Conservation (phyloP, 2,888 invertebrate species). For the Steinernema scapterisci region DNA sequence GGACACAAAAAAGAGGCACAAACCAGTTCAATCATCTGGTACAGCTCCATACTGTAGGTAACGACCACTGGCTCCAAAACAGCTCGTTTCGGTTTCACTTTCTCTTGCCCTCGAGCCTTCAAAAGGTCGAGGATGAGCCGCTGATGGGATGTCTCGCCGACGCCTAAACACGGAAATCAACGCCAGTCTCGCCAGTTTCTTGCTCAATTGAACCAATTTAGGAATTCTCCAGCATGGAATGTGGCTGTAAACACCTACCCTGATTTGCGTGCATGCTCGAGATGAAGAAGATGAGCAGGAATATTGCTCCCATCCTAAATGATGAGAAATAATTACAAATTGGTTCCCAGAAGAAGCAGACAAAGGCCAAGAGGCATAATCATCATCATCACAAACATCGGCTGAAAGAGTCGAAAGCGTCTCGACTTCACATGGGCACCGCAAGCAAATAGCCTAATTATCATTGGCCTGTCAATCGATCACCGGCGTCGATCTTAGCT, state of each 20-base stretch:
- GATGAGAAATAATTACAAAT: too few relatives aligned
- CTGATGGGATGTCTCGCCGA: conserved; percentile 6
- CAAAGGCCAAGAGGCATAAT: background rate
- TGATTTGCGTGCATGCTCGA: background rate
- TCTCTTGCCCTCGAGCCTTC: conserved; percentile 35
- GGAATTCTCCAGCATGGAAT: too few relatives aligned
- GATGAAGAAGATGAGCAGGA: conserved; percentile 10
- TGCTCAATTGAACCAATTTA: too few relatives aligned
- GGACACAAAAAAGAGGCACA: background rate
- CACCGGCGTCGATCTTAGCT: background rate
- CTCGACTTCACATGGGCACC: background rate
- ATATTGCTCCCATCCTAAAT: conserved; percentile 12
- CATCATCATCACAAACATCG: background rate
- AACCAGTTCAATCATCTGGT: conserved; percentile 45
- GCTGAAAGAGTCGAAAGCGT: background rate
- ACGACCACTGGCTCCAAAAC: conserved; percentile 36
- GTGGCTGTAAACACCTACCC: background rate
- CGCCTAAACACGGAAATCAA: too few relatives aligned
- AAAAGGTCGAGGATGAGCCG: background rate
- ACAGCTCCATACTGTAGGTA: conserved; percentile 40
- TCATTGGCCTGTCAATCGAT: background rate
- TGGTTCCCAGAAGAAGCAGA: background rate
- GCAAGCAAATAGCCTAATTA: conserved; percentile 22
- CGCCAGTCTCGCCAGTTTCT: too few relatives aligned
- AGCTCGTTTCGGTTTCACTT: conserved; percentile 39